Evolutionary conservation across 2,888 invertebrate genomes (phyloP).

Genomic region (Idaea aversata): DNA sequence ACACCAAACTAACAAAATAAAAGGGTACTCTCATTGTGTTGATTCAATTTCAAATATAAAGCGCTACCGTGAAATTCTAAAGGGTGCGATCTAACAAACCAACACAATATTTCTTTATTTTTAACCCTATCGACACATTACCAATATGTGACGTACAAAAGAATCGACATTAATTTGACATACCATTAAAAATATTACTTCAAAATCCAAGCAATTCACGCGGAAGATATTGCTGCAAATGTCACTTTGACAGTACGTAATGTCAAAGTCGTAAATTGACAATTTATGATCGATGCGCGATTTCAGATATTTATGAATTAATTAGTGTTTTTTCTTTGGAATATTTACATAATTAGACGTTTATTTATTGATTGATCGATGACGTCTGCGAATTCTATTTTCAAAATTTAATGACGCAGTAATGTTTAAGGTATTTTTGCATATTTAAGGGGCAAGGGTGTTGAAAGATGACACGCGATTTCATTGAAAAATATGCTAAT

Average conservation of each 20-base stretch:
- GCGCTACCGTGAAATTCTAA: constrained; percentile 68
- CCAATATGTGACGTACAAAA: constrained; percentile 64
- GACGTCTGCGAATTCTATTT: constrained; percentile 57
- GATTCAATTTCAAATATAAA: constrained; percentile 75
- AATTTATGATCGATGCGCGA: constrained; percentile 55
- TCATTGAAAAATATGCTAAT: constrained; percentile 71
- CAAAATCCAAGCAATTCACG: constrained; percentile 63
- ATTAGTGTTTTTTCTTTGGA: constrained; percentile 45
- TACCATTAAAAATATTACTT: constrained; percentile 77
- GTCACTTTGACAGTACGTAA: constrained; percentile 39
- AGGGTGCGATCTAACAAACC: constrained; percentile 53
- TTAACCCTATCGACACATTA: constrained; percentile 70
- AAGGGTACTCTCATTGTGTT: constrained; percentile 9
- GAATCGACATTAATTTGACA: constrained; percentile 76
- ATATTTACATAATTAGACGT: constrained; percentile 61
- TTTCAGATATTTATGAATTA: constrained; percentile 61
- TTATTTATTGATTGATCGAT: constrained; percentile 67
- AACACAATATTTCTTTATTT: constrained; percentile 39
- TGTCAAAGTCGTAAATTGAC: constrained; percentile 55
- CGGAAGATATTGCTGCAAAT: constrained; percentile 67
- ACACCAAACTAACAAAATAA: neutral
- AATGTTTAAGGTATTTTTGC: constrained; percentile 49
- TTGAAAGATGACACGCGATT: constrained; percentile 66
- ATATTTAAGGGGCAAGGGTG: constrained; percentile 37
- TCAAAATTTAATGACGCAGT: constrained; percentile 57